phyloP scores from a whole-genome alignment of 2,888 invertebrate species.

The Neoascia interrupta region DNA sequence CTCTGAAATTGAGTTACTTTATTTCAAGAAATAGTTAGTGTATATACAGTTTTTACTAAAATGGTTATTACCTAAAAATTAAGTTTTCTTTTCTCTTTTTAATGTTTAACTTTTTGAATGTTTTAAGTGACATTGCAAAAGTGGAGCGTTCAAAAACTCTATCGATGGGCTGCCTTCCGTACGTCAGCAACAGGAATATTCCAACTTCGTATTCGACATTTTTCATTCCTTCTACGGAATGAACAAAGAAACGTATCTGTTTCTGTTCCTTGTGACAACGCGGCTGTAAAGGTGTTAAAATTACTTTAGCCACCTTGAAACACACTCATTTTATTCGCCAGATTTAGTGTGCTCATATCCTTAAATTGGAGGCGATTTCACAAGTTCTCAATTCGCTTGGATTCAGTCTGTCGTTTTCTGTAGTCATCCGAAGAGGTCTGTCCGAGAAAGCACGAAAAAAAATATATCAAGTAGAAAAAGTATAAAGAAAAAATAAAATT shows the following conservation, averaged over 20 bases:
- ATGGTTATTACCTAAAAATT: too few species aligned
- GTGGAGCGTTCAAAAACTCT: too few species aligned
- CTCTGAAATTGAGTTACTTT: too few species aligned
- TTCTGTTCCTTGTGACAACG: too few species aligned
- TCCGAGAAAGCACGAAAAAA: slow-evolving; percentile 33
- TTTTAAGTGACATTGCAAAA: not conserved
- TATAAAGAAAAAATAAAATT: slow-evolving; percentile 42
- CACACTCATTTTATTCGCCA: not conserved
- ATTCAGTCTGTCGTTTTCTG: slow-evolving; percentile 30
- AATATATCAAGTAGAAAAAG: not conserved
- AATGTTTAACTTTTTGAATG: too few species aligned
- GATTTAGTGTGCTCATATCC: not conserved
- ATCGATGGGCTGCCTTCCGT: too few species aligned
- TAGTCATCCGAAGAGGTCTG: slow-evolving; percentile 55
- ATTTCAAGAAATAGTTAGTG: too few species aligned
- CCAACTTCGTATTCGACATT: not conserved
- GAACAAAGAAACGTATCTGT: too few species aligned
- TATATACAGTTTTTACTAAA: too few species aligned
- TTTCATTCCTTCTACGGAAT: too few species aligned
- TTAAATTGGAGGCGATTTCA: slow-evolving; percentile 32
- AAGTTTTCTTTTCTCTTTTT: too few species aligned
- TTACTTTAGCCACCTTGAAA: not conserved
- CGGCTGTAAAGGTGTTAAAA: too few species aligned
- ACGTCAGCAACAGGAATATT: not conserved
- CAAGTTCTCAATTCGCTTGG: slow-evolving; percentile 42